These are phyloP conservation scores for Tragelaphus imberbis DNA, from an alignment of 2,113 vertebrate species.

Conservation along the genomic window DNA sequence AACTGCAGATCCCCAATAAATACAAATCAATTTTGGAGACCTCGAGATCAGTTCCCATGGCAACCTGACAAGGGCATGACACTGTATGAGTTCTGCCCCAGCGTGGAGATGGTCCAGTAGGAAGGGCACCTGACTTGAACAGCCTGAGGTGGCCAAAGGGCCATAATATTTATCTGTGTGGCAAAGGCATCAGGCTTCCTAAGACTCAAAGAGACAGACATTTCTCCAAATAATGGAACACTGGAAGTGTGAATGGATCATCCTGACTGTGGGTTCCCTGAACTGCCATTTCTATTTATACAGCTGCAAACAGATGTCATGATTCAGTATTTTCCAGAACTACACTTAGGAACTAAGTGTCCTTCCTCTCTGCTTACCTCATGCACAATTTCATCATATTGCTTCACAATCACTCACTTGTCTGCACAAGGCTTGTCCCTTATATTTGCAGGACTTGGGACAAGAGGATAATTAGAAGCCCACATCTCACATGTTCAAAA, in stretches of 20 bases:
- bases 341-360: neutral
- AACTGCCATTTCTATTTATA: neutral
- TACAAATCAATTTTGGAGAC: constrained; percentile 5
- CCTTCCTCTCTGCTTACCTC: neutral
- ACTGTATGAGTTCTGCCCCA: neutral
- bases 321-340: neutral
- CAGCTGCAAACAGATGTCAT: neutral
- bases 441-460: neutral
- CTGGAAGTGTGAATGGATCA: neutral
- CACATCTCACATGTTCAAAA: neutral
- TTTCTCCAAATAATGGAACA: neutral
- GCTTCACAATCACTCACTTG: neutral
- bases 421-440: neutral
- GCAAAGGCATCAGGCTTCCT: neutral
- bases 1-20: constrained; percentile 38
- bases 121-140: neutral
- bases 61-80: constrained; percentile 30
- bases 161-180: neutral
- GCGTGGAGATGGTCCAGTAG: neutral
- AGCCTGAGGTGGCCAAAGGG: neutral
- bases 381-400: neutral
- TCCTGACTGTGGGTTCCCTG: neutral
- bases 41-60: constrained; percentile 38
- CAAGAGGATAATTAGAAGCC: neutral
- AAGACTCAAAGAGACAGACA: neutral